These are phyloP conservation scores for Drosophila aldrichi DNA, from an alignment of 2,888 invertebrate species.

Conservation along the genomic window DNA sequence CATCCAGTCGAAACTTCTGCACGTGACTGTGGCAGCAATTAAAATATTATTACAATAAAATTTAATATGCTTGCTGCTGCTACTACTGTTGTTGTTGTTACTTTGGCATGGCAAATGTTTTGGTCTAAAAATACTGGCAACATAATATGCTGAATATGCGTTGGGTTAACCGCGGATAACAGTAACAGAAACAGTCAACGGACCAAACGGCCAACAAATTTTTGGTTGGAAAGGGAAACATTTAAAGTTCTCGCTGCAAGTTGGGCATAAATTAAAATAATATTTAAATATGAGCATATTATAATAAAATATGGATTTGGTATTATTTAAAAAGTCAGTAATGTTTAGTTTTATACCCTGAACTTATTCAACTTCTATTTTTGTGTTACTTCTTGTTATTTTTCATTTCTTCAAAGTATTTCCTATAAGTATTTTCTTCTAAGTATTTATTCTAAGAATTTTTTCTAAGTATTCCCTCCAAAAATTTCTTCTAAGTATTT, in stretches of 20 bases:
- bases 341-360: no score
- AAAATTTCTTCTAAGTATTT: no score
- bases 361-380: no score
- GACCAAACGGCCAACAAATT: conserved; percentile 22
- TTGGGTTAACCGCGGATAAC: conserved; percentile 64
- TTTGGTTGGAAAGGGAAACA: conserved; percentile 1
- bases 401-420: no score
- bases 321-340: no score
- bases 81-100: not conserved
- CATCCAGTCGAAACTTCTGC: conserved; percentile 56
- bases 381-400: no score
- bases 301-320: not conserved
- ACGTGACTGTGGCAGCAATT: conserved; percentile 74
- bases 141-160: conserved; percentile 58
- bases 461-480: no score
- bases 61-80: conserved; percentile 21
- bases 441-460: no score
- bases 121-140: conserved; percentile 40
- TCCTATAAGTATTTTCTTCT: no score
- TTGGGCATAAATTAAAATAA: conserved; percentile 31
- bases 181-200: conserved; percentile 44
- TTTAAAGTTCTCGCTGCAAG: not conserved
- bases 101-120: conserved; percentile 6
- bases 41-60: conserved; percentile 77
- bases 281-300: conserved; percentile 5